phyloP scores from a whole-genome alignment of 2,113 vertebrate genomes.

The Ictidomys tridecemlineatus region DNA sequence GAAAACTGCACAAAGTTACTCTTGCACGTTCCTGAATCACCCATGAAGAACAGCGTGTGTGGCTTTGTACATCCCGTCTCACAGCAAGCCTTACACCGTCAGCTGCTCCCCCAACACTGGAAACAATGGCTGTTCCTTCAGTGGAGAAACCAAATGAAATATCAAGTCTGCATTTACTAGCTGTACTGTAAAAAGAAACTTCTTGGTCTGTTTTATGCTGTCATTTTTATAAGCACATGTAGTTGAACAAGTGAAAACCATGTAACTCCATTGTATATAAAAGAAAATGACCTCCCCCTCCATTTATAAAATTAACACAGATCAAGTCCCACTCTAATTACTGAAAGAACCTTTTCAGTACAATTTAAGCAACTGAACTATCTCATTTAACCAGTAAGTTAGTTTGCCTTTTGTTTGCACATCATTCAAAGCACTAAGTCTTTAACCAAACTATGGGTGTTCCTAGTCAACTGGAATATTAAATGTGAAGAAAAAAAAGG shows the following conservation, averaged over 20 bases:
- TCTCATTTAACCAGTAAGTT: constrained; percentile 36
- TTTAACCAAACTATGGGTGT: background rate
- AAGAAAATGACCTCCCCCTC: background rate
- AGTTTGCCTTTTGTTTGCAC: background rate
- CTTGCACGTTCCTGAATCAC: background rate
- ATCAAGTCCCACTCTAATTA: background rate
- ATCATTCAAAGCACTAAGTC: constrained; percentile 17
- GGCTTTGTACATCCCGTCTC: background rate
- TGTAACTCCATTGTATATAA: background rate
- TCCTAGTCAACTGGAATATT: background rate
- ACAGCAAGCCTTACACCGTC: background rate
- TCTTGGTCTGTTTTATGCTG: background rate
- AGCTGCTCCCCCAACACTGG: background rate
- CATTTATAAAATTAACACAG: background rate
- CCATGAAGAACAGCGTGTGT: background rate
- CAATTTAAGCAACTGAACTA: background rate
- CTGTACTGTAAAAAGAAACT: background rate
- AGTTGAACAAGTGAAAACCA: background rate
- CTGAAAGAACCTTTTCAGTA: background rate
- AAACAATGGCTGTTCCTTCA: constrained; percentile 11
- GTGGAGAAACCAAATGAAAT: background rate
- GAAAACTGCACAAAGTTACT: background rate
- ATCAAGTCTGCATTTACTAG: background rate
- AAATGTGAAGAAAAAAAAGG: background rate
- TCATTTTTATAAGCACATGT: background rate